Base-by-base conservation (phyloP, 1,140 invertebrate species). In the Plectrocnemia conspersa region DNA sequence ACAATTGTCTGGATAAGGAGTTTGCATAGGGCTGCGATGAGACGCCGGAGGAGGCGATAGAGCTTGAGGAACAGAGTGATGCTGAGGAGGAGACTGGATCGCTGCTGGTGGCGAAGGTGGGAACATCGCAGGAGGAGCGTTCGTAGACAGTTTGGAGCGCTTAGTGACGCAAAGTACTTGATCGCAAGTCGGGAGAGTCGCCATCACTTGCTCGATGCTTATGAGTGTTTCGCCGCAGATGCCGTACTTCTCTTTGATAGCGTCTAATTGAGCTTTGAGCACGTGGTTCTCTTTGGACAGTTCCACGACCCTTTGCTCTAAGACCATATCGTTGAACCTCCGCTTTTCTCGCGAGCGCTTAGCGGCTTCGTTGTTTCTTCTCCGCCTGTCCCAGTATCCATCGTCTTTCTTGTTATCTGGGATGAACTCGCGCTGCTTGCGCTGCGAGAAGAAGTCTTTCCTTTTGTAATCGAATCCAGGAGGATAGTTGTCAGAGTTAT, bases 321-420 rank as follows among this genome's bases (percentile, higher is more conserved):
- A 75, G 0, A 96, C 91, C 89, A 98, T 93, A 70, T 98, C 95
- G 67, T 97, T 97, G 74, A 95, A 88, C 9, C 95, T 82, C 13
- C 95, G 79, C 74, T 98, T 98, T 70, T 98, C 94, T 1, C 95
- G 79, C 1, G 93, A 97, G 3, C 93, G 75, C 67, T 95, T 93
- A 21, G 93, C 95, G 0, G 95, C 91, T 70, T 97, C 94, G 71
- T 98, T 98, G 73, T 98, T 98, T 23, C 93, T 81, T 32, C 93
- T 78, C 32, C 95, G 79, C 22, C 94, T 79, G 71, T 97, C 93
- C 95, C 95, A 98, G 72, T 98, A 98, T 63, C 88, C 91, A 62
- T 96, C 91, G 65, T 98, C 94, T 69, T 98, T 98, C 66, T 94
- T 95, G 68, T 86, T 93, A 64, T 97, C 94, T 0, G 94, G 94